Conservation (phyloP, 2,797 vertebrate species). For the Acridotheres tristis region DNA sequence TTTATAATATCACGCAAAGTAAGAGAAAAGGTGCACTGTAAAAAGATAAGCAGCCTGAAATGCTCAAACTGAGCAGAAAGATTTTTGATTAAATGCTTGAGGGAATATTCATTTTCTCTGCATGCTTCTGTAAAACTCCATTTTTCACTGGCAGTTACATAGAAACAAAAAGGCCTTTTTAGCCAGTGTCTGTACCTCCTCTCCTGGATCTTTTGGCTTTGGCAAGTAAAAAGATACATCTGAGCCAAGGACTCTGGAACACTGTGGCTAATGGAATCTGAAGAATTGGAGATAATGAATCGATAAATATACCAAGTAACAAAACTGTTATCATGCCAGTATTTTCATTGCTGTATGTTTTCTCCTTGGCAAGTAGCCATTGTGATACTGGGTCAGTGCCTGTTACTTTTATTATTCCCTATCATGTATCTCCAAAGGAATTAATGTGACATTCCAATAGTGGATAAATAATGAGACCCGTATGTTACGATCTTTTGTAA, state of each 20-base stretch:
- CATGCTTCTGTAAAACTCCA: not conserved
- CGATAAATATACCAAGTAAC: not conserved
- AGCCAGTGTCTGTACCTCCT: not conserved
- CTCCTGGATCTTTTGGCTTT: not conserved
- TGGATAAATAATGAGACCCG: not conserved
- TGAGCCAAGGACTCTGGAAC: not conserved
- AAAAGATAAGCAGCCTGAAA: not conserved
- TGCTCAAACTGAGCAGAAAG: not conserved
- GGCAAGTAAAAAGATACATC: not conserved
- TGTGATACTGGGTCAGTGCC: not conserved
- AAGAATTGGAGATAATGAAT: not conserved
- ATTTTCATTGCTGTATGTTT: not conserved
- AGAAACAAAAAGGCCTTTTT: not conserved
- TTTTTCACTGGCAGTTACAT: not conserved
- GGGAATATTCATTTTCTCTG: slow-evolving; percentile 20
- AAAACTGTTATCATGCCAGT: not conserved
- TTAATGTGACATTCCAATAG: not conserved
- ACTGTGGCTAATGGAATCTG: not conserved
- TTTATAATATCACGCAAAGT: not conserved
- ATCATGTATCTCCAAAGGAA: not conserved
- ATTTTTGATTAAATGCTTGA: slow-evolving; percentile 18
- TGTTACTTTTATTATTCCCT: not conserved
- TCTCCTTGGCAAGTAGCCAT: not conserved
- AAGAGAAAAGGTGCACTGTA: not conserved
- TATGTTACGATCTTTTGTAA: not conserved